phyloP scores from a whole-genome alignment of 2,113 vertebrate species.

The Phylloscopus trochiloides region DNA sequence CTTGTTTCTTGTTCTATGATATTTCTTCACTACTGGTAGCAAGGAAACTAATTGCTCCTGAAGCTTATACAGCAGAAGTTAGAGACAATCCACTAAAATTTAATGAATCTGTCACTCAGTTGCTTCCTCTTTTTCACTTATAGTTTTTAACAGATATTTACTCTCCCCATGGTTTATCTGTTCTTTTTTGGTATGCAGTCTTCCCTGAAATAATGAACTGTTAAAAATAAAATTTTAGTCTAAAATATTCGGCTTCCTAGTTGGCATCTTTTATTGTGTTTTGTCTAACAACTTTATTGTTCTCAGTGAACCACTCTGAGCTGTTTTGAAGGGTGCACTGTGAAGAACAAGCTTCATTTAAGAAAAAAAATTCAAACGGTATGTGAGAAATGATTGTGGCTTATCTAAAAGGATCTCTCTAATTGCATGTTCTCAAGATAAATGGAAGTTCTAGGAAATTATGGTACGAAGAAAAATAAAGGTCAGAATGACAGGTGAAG shows the following conservation, averaged over 20 bases:
- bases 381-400: neutral
- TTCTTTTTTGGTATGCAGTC: neutral
- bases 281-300: neutral
- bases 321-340: neutral
- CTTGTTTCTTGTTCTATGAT: neutral
- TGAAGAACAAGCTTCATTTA: neutral
- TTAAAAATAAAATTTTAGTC: neutral
- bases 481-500: constrained; percentile 39
- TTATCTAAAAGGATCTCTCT: constrained; percentile 32
- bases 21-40: neutral
- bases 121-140: neutral
- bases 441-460: constrained; percentile 38
- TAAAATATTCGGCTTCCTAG: neutral
- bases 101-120: constrained; percentile 41
- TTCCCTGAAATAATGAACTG: neutral
- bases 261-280: neutral
- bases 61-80: constrained; percentile 4
- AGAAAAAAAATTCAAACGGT: neutral
- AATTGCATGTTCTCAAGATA: constrained; percentile 20
- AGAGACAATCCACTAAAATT: constrained; percentile 23
- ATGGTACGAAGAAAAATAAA: constrained; percentile 36
- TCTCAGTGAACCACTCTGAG: neutral
- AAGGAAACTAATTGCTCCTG: constrained; percentile 46
- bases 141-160: neutral
- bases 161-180: neutral